Conservation (phyloP, 2,113 vertebrate species). For the Fregata magnificens region DNA sequence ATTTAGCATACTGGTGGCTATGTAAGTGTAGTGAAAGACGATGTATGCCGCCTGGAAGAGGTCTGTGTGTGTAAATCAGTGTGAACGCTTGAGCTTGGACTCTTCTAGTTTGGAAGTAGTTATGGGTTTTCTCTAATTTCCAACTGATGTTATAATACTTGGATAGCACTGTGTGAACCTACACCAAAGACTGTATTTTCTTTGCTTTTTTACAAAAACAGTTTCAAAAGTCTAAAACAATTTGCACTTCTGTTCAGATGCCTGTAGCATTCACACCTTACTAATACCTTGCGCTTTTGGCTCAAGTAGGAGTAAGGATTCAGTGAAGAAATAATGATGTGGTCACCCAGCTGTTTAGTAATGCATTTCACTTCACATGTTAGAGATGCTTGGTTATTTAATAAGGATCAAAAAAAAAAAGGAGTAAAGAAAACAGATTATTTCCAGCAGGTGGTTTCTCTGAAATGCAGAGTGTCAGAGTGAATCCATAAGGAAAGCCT, state of each 20-base stretch:
- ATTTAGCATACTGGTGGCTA: not conserved
- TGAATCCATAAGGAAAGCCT: not conserved
- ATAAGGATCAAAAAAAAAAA: not conserved
- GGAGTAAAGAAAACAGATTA: not conserved
- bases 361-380: not conserved
- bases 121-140: not conserved
- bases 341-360: not conserved
- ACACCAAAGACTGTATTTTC: not conserved
- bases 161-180: not conserved
- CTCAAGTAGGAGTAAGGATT: not conserved
- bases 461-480: not conserved
- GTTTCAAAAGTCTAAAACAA: not conserved
- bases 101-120: not conserved
- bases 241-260: not conserved
- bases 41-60: fast-evolving
- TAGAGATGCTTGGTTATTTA: not conserved
- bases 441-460: not conserved
- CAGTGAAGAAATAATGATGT: not conserved
- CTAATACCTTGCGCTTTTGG: not conserved
- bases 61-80: fast-evolving
- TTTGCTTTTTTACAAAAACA: not conserved
- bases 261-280: not conserved
- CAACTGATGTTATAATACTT: not conserved
- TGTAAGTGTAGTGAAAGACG: not conserved
- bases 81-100: not conserved